These are phyloP conservation scores for Metopolophium dirhodum DNA, from an alignment of 1,140 invertebrate species.

Conservation along the genomic window DNA sequence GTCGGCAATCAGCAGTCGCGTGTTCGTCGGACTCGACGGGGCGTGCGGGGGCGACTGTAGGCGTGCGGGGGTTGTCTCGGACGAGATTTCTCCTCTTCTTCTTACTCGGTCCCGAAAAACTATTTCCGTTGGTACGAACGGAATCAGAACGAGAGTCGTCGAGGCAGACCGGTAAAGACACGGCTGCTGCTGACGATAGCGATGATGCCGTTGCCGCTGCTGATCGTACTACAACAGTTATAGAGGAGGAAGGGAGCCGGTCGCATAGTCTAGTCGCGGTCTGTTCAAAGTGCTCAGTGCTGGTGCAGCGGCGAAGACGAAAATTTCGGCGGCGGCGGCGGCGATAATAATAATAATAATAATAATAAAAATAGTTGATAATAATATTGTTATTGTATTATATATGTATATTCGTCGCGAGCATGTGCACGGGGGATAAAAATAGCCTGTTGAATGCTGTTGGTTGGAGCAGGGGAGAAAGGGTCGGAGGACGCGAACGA, in stretches of 20 bases:
- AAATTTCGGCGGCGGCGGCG: not conserved
- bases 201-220: not conserved
- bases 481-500: not conserved
- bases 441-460: constrained; percentile 52
- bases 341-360: not conserved
- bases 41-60: not conserved
- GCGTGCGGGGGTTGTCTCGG: not conserved
- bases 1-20: not conserved
- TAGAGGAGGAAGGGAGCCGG: not conserved
- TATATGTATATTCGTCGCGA: not conserved
- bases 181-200: too few species aligned
- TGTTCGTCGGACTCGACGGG: not conserved
- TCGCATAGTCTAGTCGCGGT: not conserved
- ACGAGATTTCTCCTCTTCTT: not conserved
- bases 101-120: not conserved
- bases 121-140: not conserved
- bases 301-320: not conserved
- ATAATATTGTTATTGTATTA: constrained; percentile 1
- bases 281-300: not conserved
- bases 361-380: constrained; percentile 19
- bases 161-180: not conserved
- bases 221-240: not conserved
- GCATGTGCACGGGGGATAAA: constrained; percentile 31
- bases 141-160: not conserved
- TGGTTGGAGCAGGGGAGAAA: not conserved